These are phyloP conservation scores for Philereme transversata DNA, from an alignment of 2,888 invertebrate genomes.

Conservation along the genomic window DNA sequence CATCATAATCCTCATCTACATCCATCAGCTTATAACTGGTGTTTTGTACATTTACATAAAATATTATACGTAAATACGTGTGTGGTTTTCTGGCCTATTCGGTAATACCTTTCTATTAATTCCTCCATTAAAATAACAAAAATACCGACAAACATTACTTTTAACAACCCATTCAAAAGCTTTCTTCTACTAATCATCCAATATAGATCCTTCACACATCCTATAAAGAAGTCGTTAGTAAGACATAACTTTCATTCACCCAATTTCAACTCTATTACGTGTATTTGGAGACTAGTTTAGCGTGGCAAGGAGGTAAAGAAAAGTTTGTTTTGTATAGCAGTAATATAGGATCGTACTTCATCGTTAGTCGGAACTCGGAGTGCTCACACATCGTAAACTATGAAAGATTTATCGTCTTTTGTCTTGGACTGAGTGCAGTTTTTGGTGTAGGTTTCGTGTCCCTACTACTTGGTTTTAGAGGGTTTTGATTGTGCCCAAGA, in stretches of 20 bases:
- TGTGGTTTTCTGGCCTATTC: no score
- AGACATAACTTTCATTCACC: constrained; percentile 16
- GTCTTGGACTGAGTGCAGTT: constrained; percentile 42
- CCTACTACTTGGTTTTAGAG: no score
- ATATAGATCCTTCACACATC: constrained; percentile 36
- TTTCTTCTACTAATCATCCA: constrained; percentile 36
- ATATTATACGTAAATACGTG: no score
- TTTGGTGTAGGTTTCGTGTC: constrained; percentile 11
- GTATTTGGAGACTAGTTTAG: constrained; percentile 7
- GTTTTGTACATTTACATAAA: no score
- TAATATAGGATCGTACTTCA: constrained; percentile 40
- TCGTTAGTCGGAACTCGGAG: constrained; percentile 48
- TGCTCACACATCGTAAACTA: constrained; percentile 45
- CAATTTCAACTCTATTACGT: constrained; percentile 2
- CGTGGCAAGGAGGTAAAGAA: constrained; percentile 27
- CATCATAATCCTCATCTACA: no score
- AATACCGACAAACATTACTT: constrained; percentile 6
- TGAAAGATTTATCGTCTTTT: constrained; percentile 43
- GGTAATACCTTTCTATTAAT: background rate
- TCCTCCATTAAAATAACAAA: constrained; percentile 6
- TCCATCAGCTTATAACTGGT: no score
- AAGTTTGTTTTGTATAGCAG: constrained; percentile 32
- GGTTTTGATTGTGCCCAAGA: no score
- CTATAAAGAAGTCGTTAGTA: constrained; percentile 31
- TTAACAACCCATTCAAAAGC: constrained; percentile 34